Conservation (phyloP, 2,888 invertebrate species). For the Drosophila pseudotalamancana region DNA sequence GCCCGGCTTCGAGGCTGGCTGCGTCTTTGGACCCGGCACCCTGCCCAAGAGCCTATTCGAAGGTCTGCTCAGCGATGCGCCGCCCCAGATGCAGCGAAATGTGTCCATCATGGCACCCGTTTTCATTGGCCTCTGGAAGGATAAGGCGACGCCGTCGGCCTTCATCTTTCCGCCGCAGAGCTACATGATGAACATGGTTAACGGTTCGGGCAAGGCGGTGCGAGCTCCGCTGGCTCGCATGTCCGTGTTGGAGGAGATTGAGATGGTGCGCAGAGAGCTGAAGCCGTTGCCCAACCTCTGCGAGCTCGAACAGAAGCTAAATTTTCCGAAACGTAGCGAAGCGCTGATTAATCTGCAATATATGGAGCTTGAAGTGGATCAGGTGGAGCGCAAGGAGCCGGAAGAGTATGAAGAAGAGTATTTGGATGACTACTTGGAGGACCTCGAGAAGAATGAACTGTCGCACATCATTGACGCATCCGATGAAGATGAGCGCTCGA, state of each 20-base stretch:
- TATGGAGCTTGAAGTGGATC: neutral
- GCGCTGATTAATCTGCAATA: neutral
- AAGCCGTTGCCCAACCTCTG: neutral
- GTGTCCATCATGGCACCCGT: slow-evolving; percentile 8
- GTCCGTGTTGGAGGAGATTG: neutral
- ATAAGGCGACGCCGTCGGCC: neutral
- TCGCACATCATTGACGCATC: neutral
- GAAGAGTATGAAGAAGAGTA: neutral
- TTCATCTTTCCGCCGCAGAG: neutral
- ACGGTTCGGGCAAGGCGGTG: neutral
- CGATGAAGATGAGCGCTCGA: neutral
- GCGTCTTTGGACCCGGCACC: slow-evolving; percentile 13
- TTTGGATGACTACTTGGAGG: neutral
- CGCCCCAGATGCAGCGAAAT: neutral
- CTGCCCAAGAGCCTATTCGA: neutral
- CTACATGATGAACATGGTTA: neutral
- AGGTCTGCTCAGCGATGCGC: neutral
- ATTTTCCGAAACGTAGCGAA: neutral
- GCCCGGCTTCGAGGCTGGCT: slow-evolving; percentile 28
- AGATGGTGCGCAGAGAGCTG: neutral
- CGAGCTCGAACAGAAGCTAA: neutral
- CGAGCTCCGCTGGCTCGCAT: neutral
- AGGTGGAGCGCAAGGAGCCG: neutral
- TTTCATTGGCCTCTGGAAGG: slow-evolving; percentile 28
- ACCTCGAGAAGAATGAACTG: neutral